Conservation (phyloP, 2,888 invertebrate genomes). For the Caenorhabditis sp. region DNA sequence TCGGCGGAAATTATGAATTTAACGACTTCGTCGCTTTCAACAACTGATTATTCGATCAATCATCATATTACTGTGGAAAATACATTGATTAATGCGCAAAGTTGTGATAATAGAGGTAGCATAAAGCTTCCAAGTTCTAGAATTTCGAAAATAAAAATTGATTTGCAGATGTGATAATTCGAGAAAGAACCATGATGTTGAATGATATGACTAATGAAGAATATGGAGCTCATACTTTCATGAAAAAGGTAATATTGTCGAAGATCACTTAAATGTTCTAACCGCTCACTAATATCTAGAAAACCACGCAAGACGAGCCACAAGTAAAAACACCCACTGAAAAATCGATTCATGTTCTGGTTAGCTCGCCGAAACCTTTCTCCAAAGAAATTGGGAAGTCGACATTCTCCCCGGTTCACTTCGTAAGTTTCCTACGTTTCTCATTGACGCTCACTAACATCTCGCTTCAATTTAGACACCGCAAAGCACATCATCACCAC, state of each 20-base stretch:
- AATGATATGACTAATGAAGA: conserved; percentile 22
- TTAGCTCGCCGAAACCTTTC: conserved; percentile 37
- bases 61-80: conserved; percentile 36
- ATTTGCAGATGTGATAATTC: conserved; percentile 22
- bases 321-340: not conserved
- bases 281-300: conserved; percentile 14
- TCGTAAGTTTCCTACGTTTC: conserved; percentile 37
- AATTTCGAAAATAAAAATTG: not conserved
- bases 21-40: conserved; percentile 31
- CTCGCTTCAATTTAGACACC: conserved; percentile 40
- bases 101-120: conserved; percentile 29
- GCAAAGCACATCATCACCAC: conserved; percentile 45
- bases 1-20: conserved; percentile 39
- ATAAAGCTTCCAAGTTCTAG: not conserved
- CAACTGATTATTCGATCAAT: conserved; percentile 24
- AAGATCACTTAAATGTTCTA: not conserved
- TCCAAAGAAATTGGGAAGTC: conserved; percentile 16
- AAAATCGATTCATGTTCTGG: conserved; percentile 10
- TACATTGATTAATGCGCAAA: conserved; percentile 33
- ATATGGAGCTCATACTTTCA: conserved; percentile 50
- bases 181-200: conserved; percentile 8
- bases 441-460: not conserved
- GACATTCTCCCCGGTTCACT: conserved; percentile 47
- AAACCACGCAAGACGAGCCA: not conserved
- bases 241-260: conserved; percentile 36